A percentile compares a stretch with the other conserved stretches of the same genome.
Conservation (phyloP, 2,113 vertebrate species). For the Xenopus laevis region DNA sequence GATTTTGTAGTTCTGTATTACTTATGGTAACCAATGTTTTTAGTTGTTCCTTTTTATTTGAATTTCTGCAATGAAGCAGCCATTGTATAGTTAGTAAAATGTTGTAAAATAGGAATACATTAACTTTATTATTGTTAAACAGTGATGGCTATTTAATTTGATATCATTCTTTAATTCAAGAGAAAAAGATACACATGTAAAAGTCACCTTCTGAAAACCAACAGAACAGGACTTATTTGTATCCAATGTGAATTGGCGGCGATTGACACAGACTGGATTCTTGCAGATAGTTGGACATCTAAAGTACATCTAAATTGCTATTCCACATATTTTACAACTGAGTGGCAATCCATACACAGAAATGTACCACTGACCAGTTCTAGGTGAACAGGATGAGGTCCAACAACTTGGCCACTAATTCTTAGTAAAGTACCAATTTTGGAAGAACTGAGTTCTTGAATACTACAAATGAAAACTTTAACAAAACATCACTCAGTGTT, state of each 20-base stretch:
- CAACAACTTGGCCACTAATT: conserved; percentile 62
- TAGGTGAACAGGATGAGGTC: conserved; percentile 62
- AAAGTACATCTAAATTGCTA: conserved; percentile 65
- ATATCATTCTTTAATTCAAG: too few relatives aligned
- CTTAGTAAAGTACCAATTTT: conserved; percentile 58
- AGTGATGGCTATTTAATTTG: too few relatives aligned
- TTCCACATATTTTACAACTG: conserved; percentile 60
- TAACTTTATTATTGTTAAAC: too few relatives aligned
- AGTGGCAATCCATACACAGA: conserved; percentile 62
- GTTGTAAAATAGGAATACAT: too few relatives aligned
- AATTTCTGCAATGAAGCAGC: too few relatives aligned
- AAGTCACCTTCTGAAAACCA: conserved; percentile 61
- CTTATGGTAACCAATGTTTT: too few relatives aligned
- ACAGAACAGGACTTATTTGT: conserved; percentile 63
- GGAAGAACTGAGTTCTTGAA: conserved; percentile 55
- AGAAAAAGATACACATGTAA: too few relatives aligned
- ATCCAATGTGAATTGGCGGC: conserved; percentile 59
- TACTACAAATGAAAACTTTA: conserved; percentile 42
- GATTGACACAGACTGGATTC: conserved; percentile 63
- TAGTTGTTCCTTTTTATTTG: too few relatives aligned
- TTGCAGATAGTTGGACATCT: conserved; percentile 60
- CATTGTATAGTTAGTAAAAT: too few relatives aligned
- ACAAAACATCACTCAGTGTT: too few relatives aligned
- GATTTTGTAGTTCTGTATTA: too few relatives aligned
- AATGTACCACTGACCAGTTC: conserved; percentile 61